A percentile compares a stretch with the other conserved stretches of the same genome.
These are phyloP conservation scores for Tragelaphus buxtoni DNA, from an alignment of 2,113 vertebrate genomes.

Conservation along the genomic window DNA sequence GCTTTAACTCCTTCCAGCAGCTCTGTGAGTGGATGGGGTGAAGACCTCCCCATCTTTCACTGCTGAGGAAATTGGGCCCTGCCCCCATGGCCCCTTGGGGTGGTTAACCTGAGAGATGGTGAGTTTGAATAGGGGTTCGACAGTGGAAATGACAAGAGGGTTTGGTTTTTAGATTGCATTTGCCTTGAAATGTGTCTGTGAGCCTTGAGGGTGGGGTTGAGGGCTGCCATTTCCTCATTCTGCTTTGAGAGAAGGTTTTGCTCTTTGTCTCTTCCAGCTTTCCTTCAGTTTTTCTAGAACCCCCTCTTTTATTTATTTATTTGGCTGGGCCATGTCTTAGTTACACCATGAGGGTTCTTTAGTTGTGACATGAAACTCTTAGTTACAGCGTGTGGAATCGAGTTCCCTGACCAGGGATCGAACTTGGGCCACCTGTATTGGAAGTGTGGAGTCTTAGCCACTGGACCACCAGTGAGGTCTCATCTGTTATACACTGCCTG, in stretches of 20 bases:
- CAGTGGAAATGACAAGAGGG: background rate
- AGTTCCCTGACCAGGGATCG: background rate
- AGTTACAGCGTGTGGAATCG: background rate
- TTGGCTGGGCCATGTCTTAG: background rate
- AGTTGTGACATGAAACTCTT: background rate
- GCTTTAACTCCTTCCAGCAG: background rate
- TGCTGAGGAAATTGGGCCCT: background rate
- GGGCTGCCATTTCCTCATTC: background rate
- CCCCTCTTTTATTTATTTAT: background rate
- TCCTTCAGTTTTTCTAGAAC: background rate
- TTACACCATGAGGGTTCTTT: background rate
- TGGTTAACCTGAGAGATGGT: background rate
- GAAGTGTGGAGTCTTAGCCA: background rate
- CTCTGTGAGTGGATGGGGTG: background rate
- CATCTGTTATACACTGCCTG: background rate
- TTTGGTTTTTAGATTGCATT: background rate
- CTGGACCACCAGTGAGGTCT: background rate
- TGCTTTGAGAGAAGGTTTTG: background rate
- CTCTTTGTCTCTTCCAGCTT: background rate
- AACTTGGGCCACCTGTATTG: background rate
- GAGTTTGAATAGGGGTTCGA: background rate
- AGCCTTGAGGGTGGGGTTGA: background rate
- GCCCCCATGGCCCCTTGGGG: background rate
- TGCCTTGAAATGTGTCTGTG: background rate
- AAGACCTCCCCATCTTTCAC: background rate